Evolutionary conservation across 2,888 invertebrate species (phyloP), one percentile per base, ranked within the genome.

Genomic region (Sicus ferrugineus): DNA sequence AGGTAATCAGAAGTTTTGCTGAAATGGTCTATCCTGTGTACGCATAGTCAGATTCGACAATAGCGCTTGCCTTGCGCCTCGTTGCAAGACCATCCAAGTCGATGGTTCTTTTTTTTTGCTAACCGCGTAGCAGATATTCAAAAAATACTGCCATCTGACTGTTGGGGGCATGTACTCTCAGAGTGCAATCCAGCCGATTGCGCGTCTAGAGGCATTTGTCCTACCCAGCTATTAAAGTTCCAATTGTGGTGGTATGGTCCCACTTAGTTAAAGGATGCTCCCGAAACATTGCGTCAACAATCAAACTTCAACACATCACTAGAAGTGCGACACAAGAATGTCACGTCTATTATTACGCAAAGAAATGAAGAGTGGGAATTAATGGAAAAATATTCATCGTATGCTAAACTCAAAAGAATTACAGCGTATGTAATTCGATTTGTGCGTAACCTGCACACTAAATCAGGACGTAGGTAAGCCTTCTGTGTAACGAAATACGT

Each of bases 11-110:
- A 9, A 63, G 62, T 46, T 63, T 62, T 23, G 19, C 14, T 23
- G 14, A 31, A 19, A 34, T 11, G 1, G 3, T 0, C 1, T 3
- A 23, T 16, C 34, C n/a, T 6, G 3, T 64, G 19, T 31, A 31
- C 21, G 64, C 52, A 16, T 48, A n/a, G 48, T 48, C 48, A n/a
- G 48, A 48, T 48, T 48, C 74, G n/a, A 64, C 75, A 66, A 68
- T 74, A 42, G 58, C 73, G 65, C 76, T 38, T 70, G 30, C 78
- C 59, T 65, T 75, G 75, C 52, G 30, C 78, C 59, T 65, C 75
- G 75, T 50, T 79, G 73, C 72, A 73, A 16, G 69, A 67, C 50
- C 48, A 48, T 48, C 48, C 48, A n/a, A n/a, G n/a, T n/a, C n/a
- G n/a, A n/a, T n/a, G n/a, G n/a, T n/a, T n/a, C n/a, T n/a, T n/a